phyloP scores from a whole-genome alignment of 2,888 invertebrate species.

The Trileptium ribeirensis region DNA sequence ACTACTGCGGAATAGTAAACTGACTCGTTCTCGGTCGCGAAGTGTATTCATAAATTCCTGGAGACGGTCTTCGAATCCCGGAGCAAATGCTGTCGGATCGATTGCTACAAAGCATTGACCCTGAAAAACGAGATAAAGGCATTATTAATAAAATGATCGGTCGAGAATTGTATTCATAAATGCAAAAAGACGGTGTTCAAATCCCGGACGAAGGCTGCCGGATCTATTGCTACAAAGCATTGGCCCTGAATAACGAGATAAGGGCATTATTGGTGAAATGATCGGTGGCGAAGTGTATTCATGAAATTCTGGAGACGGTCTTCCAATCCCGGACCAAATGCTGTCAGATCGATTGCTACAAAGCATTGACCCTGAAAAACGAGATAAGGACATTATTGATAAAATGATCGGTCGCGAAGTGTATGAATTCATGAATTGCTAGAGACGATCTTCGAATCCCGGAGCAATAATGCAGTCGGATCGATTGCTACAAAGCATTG shows the following conservation, averaged over 20 bases:
- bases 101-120: slow-evolving; percentile 84
- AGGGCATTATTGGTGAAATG: too few species aligned
- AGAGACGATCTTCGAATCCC: slow-evolving; percentile 68
- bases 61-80: slow-evolving; percentile 69
- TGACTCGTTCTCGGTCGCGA: background rate
- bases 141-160: too few species aligned
- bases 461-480: slow-evolving; percentile 72
- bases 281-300: too few species aligned
- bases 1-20: too few species aligned
- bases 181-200: slow-evolving; percentile 45
- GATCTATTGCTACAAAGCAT: slow-evolving; percentile 50
- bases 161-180: slow-evolving; percentile 44
- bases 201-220: slow-evolving; percentile 48
- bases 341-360: slow-evolving; percentile 72
- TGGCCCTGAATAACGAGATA: too few species aligned
- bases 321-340: slow-evolving; percentile 72
- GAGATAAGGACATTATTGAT: slow-evolving; percentile 46
- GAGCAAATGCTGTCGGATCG: slow-evolving; percentile 72
- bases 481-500: slow-evolving; percentile 82
- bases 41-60: slow-evolving; percentile 60
- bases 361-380: slow-evolving; percentile 80
- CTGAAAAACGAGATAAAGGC: too few species aligned
- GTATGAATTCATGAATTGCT: slow-evolving; percentile 62
- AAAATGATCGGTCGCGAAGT: slow-evolving; percentile 32
- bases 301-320: slow-evolving; percentile 67